phyloP scores from a whole-genome alignment of 2,888 invertebrate genomes.

The Tenthredo livida region DNA sequence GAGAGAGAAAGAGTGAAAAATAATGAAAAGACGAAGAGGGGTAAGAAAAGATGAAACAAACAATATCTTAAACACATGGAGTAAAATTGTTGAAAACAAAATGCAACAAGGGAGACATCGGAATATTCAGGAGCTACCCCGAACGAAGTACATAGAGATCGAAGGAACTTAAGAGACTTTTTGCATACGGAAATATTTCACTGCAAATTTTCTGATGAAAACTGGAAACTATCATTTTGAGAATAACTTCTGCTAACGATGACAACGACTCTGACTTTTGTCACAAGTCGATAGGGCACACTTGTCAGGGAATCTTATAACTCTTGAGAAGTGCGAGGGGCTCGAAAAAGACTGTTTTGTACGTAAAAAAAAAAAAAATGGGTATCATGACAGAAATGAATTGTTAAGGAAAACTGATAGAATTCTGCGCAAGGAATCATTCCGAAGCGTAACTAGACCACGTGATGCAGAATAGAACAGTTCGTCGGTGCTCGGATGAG shows the following conservation, averaged over 20 bases:
- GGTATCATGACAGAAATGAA: neutral
- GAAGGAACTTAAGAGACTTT: neutral
- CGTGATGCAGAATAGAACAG: slow-evolving; percentile 38
- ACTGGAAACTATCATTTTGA: neutral
- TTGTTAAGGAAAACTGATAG: neutral
- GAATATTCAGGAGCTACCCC: neutral
- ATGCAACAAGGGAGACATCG: neutral
- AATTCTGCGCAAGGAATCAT: slow-evolving; percentile 5
- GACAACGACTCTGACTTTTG: neutral
- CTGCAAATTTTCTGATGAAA: neutral
- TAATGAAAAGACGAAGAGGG: neutral
- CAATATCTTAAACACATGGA: neutral
- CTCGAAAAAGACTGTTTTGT: neutral
- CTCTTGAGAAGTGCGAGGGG: neutral
- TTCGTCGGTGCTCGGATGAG: slow-evolving; percentile 20
- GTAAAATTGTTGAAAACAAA: neutral
- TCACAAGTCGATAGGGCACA: neutral
- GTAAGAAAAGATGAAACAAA: neutral
- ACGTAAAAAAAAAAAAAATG: neutral
- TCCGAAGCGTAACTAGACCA: slow-evolving; percentile 37
- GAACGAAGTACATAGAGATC: neutral
- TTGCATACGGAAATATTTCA: neutral
- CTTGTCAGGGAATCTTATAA: neutral
- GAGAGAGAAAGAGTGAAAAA: too few species aligned
- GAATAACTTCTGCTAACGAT: neutral